These are phyloP conservation scores for Chrysochloris asiatica DNA, from an alignment of 2,113 vertebrate species.

Conservation along the genomic window DNA sequence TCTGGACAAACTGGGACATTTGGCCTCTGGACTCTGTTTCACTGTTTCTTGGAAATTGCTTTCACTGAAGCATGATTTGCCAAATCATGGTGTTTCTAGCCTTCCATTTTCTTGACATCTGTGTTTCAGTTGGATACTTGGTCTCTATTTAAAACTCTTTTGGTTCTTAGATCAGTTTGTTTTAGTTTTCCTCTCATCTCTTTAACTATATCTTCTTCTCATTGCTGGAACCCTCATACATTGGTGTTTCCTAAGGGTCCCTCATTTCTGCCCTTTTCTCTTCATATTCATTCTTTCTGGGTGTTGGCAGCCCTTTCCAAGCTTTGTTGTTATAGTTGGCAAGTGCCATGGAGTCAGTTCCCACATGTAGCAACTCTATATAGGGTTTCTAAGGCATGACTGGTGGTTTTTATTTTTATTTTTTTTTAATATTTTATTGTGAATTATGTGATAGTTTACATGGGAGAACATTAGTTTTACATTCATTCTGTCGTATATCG, in stretches of 20 bases:
- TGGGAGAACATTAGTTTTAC: too few relatives aligned
- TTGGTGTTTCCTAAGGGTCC: too few relatives aligned
- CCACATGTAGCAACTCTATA: too few relatives aligned
- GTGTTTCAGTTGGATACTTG: background rate
- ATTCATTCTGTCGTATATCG: too few relatives aligned
- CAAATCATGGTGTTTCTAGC: background rate
- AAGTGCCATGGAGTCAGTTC: too few relatives aligned
- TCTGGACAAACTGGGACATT: background rate
- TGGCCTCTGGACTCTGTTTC: background rate
- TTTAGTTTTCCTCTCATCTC: background rate
- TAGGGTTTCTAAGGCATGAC: too few relatives aligned
- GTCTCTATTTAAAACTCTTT: background rate
- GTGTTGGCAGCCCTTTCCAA: background rate
- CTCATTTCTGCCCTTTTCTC: background rate
- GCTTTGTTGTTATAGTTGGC: too few relatives aligned
- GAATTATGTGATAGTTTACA: too few relatives aligned
- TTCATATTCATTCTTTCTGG: background rate
- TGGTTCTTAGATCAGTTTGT: background rate
- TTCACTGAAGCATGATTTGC: background rate
- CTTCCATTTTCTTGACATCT: background rate
- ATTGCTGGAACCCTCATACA: background rate
- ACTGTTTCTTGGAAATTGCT: background rate
- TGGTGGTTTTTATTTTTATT: too few relatives aligned
- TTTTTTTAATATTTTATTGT: too few relatives aligned
- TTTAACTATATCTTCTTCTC: background rate